Evolutionary conservation across 1,140 invertebrate species (phyloP).

Genomic region (Anastrepha obliqua): DNA sequence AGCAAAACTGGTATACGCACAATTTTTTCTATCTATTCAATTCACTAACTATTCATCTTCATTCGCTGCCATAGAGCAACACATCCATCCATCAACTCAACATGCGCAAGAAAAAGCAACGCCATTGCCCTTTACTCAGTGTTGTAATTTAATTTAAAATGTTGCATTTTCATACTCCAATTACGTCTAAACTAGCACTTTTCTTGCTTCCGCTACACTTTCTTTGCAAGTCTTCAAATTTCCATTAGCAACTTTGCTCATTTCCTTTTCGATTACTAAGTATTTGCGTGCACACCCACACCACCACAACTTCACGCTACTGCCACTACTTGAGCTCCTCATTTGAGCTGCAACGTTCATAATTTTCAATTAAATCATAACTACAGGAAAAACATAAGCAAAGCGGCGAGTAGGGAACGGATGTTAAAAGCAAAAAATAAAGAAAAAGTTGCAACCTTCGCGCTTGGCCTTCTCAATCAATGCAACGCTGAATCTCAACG

Average conservation of each 20-base stretch:
- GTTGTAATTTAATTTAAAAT: neutral
- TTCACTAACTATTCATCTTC: too few species aligned
- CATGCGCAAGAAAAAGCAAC: neutral
- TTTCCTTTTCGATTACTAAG: constrained; percentile 11
- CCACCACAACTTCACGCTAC: neutral
- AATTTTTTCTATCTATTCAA: too few species aligned
- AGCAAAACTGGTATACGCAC: too few species aligned
- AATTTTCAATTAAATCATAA: constrained; percentile 49
- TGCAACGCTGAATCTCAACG: neutral
- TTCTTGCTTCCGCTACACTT: neutral
- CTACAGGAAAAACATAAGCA: neutral
- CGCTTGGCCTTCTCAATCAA: constrained; percentile 23
- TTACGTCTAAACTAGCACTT: neutral
- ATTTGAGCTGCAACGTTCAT: neutral
- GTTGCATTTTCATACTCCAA: neutral
- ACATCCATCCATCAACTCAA: too few species aligned
- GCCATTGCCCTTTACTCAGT: neutral
- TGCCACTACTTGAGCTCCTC: neutral
- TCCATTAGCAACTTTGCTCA: neutral
- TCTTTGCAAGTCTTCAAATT: neutral
- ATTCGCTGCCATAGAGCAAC: too few species aligned
- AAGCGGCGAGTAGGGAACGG: neutral
- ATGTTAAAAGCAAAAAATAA: neutral
- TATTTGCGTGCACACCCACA: neutral
- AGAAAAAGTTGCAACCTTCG: constrained; percentile 1